A percentile compares a stretch with the other conserved stretches of the same genome.
Evolutionary conservation across 2,113 vertebrate genomes (phyloP).

Genomic region (Myotis lucifugus): DNA sequence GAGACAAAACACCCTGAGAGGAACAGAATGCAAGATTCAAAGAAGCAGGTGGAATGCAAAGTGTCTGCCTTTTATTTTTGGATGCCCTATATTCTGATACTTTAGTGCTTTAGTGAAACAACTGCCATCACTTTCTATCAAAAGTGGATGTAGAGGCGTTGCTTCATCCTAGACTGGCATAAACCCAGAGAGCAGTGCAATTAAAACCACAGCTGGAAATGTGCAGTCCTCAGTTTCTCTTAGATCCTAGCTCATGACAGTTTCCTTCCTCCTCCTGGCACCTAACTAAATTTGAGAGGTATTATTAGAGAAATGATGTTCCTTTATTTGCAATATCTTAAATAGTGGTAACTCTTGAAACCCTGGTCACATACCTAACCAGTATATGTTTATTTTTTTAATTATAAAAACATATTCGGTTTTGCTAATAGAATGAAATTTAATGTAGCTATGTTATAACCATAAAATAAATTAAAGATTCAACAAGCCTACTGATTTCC

Average conservation of each 20-base stretch:
- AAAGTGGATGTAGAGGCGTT: background rate
- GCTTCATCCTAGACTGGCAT: background rate
- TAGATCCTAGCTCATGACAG: background rate
- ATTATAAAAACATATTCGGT: background rate
- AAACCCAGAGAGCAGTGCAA: background rate
- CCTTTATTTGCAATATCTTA: background rate
- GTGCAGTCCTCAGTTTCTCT: background rate
- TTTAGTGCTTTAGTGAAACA: slow-evolving; percentile 1
- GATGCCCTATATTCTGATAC: background rate
- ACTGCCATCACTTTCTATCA: background rate
- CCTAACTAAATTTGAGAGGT: background rate
- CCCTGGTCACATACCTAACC: background rate
- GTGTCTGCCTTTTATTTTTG: background rate
- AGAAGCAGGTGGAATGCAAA: slow-evolving; percentile 41
- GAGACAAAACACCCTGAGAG: background rate
- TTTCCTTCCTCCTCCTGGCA: background rate
- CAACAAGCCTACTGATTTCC: background rate
- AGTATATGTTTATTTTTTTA: background rate
- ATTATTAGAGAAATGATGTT: background rate
- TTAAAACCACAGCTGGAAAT: background rate
- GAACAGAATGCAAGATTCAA: background rate
- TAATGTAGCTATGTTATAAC: background rate
- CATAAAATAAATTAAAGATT: background rate
- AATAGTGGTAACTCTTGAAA: background rate
- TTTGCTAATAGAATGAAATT: background rate